Conservation (phyloP, 1,140 invertebrate species). For the Hyles vespertilio region DNA sequence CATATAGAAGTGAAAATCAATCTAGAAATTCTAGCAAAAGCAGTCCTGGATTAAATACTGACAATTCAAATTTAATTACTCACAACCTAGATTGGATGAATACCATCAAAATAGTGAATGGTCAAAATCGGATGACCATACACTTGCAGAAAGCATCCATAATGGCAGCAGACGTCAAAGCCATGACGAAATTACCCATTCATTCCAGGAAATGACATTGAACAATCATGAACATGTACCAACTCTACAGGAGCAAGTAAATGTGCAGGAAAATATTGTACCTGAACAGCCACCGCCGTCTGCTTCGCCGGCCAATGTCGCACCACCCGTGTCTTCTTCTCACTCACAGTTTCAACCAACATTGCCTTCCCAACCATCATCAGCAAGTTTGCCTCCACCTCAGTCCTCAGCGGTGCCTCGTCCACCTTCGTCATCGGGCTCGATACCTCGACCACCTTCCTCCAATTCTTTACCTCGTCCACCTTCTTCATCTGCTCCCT, state of each 20-base stretch:
- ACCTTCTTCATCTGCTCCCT: constrained; percentile 1
- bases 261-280: constrained; percentile 17
- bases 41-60: constrained; percentile 60
- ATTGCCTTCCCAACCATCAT: constrained; percentile 29
- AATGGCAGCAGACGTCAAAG: constrained; percentile 34
- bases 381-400: constrained; percentile 1
- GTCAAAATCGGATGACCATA: constrained; percentile 40
- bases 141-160: constrained; percentile 23
- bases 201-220: constrained; percentile 57
- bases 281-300: constrained; percentile 17
- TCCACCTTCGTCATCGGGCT: constrained; percentile 5
- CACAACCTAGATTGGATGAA: constrained; percentile 43
- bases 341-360: constrained; percentile 7
- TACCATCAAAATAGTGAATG: constrained; percentile 45
- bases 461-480: constrained; percentile 3
- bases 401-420: background rate
- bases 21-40: constrained; percentile 75
- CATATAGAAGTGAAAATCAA: constrained; percentile 76
- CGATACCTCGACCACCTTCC: constrained; percentile 6
- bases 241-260: constrained; percentile 11
- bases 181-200: constrained; percentile 44
- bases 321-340: constrained; percentile 14
- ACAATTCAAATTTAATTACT: constrained; percentile 62
- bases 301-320: constrained; percentile 20
- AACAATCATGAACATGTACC: constrained; percentile 35